A percentile compares a stretch with the other conserved stretches of the same genome.
phyloP scores from a whole-genome alignment of 2,797 vertebrate species.

The Avahi laniger region DNA sequence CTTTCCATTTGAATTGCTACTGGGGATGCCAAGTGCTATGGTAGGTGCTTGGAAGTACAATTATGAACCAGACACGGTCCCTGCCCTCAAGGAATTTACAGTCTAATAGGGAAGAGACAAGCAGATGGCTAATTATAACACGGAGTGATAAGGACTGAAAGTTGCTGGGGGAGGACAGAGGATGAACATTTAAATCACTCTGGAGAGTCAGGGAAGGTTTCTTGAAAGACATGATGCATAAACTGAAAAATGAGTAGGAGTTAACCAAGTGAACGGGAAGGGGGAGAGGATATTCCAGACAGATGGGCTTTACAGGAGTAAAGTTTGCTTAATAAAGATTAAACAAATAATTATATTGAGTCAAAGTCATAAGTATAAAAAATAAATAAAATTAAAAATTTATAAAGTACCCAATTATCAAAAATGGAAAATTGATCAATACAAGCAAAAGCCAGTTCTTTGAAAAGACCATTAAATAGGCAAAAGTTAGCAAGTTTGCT shows the following conservation, averaged over 20 bases:
- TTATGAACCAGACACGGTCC: conserved; percentile 63
- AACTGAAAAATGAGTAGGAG: conserved; percentile 78
- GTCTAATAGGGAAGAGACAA: conserved; percentile 67
- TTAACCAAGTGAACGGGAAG: conserved; percentile 47
- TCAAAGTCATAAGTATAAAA: too few relatives aligned
- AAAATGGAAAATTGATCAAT: conserved; percentile 54
- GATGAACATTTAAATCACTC: conserved; percentile 62
- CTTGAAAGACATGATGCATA: conserved; percentile 69
- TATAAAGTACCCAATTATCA: conserved; percentile 50
- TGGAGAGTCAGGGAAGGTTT: conserved; percentile 59
- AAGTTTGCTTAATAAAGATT: conserved; percentile 44
- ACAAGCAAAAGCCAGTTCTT: conserved; percentile 37
- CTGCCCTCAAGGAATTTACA: conserved; percentile 75
- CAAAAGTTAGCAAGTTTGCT: conserved; percentile 39
- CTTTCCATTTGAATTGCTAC: conserved; percentile 31
- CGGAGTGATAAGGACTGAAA: conserved; percentile 46
- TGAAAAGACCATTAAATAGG: conserved; percentile 40
- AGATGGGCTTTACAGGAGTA: conserved; percentile 51
- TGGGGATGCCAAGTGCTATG: conserved; percentile 1
- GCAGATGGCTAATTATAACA: conserved; percentile 63
- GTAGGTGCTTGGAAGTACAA: conserved; percentile 43
- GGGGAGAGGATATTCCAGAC: conserved; percentile 48
- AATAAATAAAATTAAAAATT: conserved; percentile 36
- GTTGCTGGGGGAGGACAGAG: conserved; percentile 58
- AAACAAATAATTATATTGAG: conserved; percentile 40